Conservation (phyloP, 2,113 vertebrate species). For the Eublepharis macularius region DNA sequence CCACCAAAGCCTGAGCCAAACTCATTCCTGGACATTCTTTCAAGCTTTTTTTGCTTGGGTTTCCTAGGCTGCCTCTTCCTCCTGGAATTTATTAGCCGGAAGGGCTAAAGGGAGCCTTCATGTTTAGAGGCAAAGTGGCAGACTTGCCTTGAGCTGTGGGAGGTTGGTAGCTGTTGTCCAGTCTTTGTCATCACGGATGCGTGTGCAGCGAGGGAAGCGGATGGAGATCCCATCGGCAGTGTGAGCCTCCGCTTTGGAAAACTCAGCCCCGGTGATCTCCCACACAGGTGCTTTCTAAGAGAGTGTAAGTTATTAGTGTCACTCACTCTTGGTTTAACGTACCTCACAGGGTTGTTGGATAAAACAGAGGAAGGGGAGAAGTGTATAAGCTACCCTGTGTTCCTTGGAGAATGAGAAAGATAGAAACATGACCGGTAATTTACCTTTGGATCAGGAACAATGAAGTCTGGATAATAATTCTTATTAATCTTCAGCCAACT, state of each 20-base stretch:
- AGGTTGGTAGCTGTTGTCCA: constrained; percentile 93
- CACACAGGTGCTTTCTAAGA: constrained; percentile 90
- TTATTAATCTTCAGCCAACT: constrained; percentile 95
- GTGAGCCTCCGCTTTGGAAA: constrained; percentile 94
- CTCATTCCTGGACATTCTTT: too few species aligned
- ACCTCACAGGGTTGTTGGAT: too few species aligned
- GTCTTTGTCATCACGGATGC: constrained; percentile 95
- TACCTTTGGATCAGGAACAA: constrained; percentile 94
- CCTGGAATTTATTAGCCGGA: too few species aligned
- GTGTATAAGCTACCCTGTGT: too few species aligned
- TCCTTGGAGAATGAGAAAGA: too few species aligned
- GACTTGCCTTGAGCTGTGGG: constrained; percentile 86
- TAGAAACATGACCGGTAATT: constrained; percentile 14
- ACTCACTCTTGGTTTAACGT: too few species aligned
- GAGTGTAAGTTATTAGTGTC: neutral
- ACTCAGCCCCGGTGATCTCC: constrained; percentile 98
- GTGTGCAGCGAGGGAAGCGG: constrained; percentile 95
- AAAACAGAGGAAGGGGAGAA: too few species aligned
- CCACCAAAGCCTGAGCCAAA: too few species aligned
- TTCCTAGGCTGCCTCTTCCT: too few species aligned
- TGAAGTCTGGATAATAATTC: constrained; percentile 98
- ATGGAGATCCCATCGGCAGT: constrained; percentile 97
- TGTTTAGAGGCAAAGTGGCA: too few species aligned
- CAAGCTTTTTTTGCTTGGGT: too few species aligned
- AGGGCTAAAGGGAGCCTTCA: too few species aligned